Evolutionary conservation across 2,113 vertebrate species (phyloP), one percentile per base, ranked within the genome.

Genomic region (Vireo altiloquus): DNA sequence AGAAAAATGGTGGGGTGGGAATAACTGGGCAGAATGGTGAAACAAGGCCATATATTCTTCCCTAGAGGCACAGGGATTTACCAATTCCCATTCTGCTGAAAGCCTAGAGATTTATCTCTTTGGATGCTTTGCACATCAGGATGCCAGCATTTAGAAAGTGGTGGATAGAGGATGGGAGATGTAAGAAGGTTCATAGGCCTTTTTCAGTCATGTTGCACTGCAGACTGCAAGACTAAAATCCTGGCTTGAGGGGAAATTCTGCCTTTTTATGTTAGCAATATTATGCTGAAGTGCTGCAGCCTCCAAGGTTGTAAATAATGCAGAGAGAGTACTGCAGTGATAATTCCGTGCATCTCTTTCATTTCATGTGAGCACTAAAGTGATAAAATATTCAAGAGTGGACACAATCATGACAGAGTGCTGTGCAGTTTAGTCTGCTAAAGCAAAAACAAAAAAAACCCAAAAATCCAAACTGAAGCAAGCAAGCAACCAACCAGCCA

Each of bases 301-400:
- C 82, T 91, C 63, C 35, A 39, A 89, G 79, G 75, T 74, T 93
- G 90, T 96, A 94, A 96, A 95, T 97, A 95, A 96, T 93, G 89
- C 94, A 92, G n/a, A 50, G 66, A 79, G 56, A 76, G 69, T 70
- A 68, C 84, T 94, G 88, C 86, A 91, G 70, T 81, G 80, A 59
- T 92, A 78, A 86, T 91, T 91, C 70, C 80, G 64, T 95, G 77
- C 71, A 79, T 76, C 44, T 44, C 42, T 89, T 85, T 96, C 57
- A 56, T 82, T 96, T 90, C 39, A 6, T 86, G 19, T 76, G 77
- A 82, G 37, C 57, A 22, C 50, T 95, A 28, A 79, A 68, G 57
- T 64, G 61, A 70, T 94, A 47, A 96, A 95, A 96, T 74, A 86
- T 91, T 96, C 60, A 92, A 15, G 35, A 87, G 31, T 80, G 79